Evolutionary conservation across 2,113 vertebrate species (phyloP).

Genomic region (Phaethornis superciliosus): DNA sequence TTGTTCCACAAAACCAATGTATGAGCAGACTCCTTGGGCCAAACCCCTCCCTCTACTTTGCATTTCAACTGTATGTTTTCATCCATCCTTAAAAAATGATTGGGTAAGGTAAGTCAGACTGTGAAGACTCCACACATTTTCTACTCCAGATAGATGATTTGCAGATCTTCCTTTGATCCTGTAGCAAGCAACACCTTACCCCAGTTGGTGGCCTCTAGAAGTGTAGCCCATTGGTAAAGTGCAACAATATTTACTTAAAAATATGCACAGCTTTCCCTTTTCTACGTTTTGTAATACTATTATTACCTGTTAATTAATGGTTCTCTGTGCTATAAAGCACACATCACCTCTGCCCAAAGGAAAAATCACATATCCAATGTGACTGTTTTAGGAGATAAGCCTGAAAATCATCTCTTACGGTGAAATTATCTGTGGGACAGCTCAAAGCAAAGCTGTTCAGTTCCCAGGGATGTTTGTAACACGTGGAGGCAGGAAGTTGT

Average conservation of each 20-base stretch:
- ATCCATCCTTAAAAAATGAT: background rate
- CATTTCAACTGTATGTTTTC: background rate
- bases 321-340: background rate
- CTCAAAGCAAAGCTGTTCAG: constrained; percentile 15
- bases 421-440: constrained; percentile 4
- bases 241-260: background rate
- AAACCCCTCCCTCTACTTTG: background rate
- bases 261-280: background rate
- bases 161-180: background rate
- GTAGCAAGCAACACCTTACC: background rate
- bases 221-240: background rate
- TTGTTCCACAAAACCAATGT: background rate
- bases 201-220: background rate
- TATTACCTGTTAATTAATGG: background rate
- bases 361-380: background rate
- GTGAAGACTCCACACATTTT: background rate
- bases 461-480: constrained; percentile 14
- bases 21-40: background rate
- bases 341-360: background rate
- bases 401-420: constrained; percentile 8
- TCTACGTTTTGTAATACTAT: background rate
- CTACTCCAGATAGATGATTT: background rate
- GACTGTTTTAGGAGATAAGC: background rate
- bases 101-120: background rate
- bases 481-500: background rate